Evolutionary conservation across 1,140 invertebrate genomes (phyloP), one percentile per base, ranked within the genome.

Genomic region (Pygmarrhopalites habei): DNA sequence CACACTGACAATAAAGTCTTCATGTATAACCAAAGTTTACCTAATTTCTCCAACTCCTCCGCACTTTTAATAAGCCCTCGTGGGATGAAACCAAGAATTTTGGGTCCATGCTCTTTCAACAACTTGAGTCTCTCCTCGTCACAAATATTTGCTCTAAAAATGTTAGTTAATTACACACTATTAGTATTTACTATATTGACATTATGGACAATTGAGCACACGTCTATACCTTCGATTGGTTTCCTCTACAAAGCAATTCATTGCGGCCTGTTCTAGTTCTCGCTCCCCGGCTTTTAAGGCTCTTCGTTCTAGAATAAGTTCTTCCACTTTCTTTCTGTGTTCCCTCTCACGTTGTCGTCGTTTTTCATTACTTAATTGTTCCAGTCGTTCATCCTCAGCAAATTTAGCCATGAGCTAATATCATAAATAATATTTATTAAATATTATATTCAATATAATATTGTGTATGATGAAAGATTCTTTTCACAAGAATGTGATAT

Each of bases 311-410:
- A 35, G n/a, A 35, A 71, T 70, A 65, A 71, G 67, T 59, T 67
- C 52, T 39, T 71, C 65, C n/a, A 71, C 63, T 44, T 64, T 60
- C 21, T 64, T 58, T 15, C 70, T 17, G 49, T 71, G 70, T 39
- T 69, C 68, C 10, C 43, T 53, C 53, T 67, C 65, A 4, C 55
- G 30, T 39, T 64, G 64, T 21, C 70, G 62, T n/a, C 70, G 44
- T 53, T 62, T 65, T 43, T 53, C 26, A 17, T 64, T 53, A 30
- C 58, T 62, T 35, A 70, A 14, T 26, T 60, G 67, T 44, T 71
- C 70, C 14, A 71, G 49, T 2, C 60, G 46, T 58, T 71, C 70
- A 51, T 71, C 70, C 43, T 69, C 70, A 2, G 67, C 67, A 55
- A 69, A 70, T 51, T 70, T 71, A 25, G 28, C 56, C 62, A 71